A percentile compares a stretch with the other conserved stretches of the same genome.
Conservation (phyloP, 2,113 vertebrate species). For the Clupea harengus region DNA sequence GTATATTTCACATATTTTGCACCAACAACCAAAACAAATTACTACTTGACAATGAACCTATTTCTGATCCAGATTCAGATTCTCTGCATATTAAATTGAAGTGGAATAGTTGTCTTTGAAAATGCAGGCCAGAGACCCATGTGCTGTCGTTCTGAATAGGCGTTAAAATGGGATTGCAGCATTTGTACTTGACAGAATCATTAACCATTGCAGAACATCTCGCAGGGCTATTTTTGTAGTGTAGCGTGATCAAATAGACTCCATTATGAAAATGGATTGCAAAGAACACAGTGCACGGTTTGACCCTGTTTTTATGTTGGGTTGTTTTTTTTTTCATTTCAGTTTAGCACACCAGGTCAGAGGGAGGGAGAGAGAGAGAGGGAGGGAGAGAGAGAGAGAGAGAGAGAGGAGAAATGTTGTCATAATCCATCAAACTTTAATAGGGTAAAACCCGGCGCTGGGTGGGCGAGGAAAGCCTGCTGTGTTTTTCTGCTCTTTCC, state of each 20-base stretch:
- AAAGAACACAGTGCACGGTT: not conserved
- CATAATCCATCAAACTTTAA: constrained; percentile 68
- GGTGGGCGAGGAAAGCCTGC: constrained; percentile 71
- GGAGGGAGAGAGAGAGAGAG: not conserved
- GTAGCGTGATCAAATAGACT: not conserved
- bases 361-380: constrained; percentile 1
- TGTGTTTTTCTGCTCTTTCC: constrained; percentile 72
- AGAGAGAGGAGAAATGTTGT: constrained; percentile 59
- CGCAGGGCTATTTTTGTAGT: not conserved
- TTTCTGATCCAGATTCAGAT: not conserved
- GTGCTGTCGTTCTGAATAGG: not conserved
- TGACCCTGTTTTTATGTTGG: not conserved
- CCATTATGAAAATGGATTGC: not conserved
- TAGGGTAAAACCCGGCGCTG: constrained; percentile 68
- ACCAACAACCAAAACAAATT: not conserved
- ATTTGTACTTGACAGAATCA: not conserved
- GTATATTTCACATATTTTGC: not conserved
- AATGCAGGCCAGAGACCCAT: not conserved
- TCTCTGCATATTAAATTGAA: not conserved
- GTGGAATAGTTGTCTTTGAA: not conserved
- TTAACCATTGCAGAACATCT: not conserved
- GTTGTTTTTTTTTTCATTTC: not conserved
- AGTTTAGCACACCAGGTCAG: not conserved
- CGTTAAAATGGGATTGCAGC: not conserved
- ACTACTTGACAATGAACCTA: not conserved